Percentiles rank a stretch among this genome's conserved stretches.
Evolutionary conservation across 2,888 invertebrate species (phyloP).

Genomic region (Abscondita cerata): DNA sequence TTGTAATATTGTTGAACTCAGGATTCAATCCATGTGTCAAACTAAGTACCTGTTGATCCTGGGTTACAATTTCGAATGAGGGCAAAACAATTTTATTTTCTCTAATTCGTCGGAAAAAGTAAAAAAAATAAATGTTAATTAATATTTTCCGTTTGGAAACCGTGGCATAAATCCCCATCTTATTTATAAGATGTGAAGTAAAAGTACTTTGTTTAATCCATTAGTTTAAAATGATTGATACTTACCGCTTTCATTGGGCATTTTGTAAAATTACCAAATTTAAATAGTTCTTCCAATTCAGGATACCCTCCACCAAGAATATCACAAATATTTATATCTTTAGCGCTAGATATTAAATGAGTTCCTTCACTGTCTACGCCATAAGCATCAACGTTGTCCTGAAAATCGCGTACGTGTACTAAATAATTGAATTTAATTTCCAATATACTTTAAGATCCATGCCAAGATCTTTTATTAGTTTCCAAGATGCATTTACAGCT

Average conservation of each 20-base stretch:
- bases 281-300: slow-evolving; percentile 27
- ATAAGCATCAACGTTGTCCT: slow-evolving; percentile 26
- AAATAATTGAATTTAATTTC: background rate
- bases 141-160: too few species aligned
- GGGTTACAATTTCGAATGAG: too few species aligned
- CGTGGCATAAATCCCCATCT: too few species aligned
- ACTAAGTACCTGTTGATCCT: too few species aligned
- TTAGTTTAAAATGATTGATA: background rate
- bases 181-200: too few species aligned
- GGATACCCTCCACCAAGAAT: slow-evolving; percentile 24
- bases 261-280: slow-evolving; percentile 28
- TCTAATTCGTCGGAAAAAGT: too few species aligned
- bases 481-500: slow-evolving; percentile 23
- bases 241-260: slow-evolving; percentile 28
- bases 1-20: too few species aligned
- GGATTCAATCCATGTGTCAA: too few species aligned
- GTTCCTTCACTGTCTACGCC: slow-evolving; percentile 14
- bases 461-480: slow-evolving; percentile 24
- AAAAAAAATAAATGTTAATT: too few species aligned
- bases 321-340: slow-evolving; percentile 27
- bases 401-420: background rate
- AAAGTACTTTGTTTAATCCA: too few species aligned
- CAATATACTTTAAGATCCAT: slow-evolving; percentile 19
- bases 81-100: too few species aligned
- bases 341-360: slow-evolving; percentile 21